phyloP scores from a whole-genome alignment of 2,888 invertebrate genomes.

The Drosophila fulvimacula region DNA sequence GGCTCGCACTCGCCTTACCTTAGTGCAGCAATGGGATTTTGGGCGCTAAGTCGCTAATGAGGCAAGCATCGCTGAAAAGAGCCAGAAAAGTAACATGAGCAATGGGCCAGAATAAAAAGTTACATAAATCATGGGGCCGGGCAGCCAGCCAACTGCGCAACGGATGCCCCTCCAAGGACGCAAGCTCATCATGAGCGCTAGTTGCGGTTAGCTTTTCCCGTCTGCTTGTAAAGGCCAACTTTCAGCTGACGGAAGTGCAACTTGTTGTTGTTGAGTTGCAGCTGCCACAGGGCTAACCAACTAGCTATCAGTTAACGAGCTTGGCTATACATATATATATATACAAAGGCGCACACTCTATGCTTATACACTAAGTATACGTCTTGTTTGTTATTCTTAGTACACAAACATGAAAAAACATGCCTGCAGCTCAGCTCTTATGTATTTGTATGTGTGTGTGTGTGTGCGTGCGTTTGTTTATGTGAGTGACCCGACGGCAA shows the following conservation, averaged over 20 bases:
- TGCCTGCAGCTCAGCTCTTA: constrained; percentile 1
- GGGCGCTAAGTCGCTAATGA: constrained; percentile 71
- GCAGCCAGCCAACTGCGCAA: constrained; percentile 13
- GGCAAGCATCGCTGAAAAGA: constrained; percentile 64
- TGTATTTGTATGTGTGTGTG: neutral
- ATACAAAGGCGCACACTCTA: neutral
- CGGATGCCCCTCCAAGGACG: constrained; percentile 42
- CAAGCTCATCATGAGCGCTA: constrained; percentile 30
- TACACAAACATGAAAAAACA: constrained; percentile 12
- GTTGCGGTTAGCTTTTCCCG: constrained; percentile 31
- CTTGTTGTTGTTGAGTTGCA: constrained; percentile 52
- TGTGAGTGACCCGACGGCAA: constrained; percentile 24
- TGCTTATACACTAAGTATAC: constrained; percentile 49
- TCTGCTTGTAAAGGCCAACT: constrained; percentile 35
- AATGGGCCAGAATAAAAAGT: constrained; percentile 41
- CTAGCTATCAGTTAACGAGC: constrained; percentile 11
- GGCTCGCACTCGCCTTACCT: constrained; percentile 29
- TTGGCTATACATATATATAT: constrained; percentile 13
- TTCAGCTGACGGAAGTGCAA: constrained; percentile 68
- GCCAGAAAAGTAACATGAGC: constrained; percentile 38
- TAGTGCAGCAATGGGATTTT: constrained; percentile 34
- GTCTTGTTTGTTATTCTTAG: constrained; percentile 30
- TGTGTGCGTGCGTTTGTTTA: constrained; percentile 2
- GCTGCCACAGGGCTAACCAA: constrained; percentile 19
- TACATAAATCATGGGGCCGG: constrained; percentile 42